A percentile compares a stretch with the other conserved stretches of the same genome.
phyloP scores from a whole-genome alignment of 2,888 invertebrate species.

The Micropterix aruncella region DNA sequence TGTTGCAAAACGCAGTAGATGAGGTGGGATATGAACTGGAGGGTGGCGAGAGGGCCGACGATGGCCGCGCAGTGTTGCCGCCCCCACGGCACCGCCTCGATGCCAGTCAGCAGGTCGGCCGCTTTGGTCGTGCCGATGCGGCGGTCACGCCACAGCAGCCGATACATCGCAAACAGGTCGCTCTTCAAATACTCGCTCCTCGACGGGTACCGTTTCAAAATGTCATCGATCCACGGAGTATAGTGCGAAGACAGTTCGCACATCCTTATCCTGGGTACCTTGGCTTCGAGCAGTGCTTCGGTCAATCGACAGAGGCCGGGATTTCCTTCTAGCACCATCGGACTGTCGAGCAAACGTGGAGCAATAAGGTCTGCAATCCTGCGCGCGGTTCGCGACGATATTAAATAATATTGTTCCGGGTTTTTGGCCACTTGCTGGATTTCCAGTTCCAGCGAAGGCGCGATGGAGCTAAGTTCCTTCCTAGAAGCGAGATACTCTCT shows the following conservation, averaged over 20 bases:
- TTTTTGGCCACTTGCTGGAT: neutral
- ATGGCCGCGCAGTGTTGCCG: constrained; percentile 41
- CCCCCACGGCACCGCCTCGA: constrained; percentile 27
- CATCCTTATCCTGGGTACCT: neutral
- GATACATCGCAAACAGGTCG: constrained; percentile 44
- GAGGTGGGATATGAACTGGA: constrained; percentile 45
- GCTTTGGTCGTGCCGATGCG: constrained; percentile 39
- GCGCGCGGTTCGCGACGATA: neutral
- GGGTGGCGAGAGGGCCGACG: constrained; percentile 41
- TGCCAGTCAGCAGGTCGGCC: constrained; percentile 32
- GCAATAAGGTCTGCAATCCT: neutral
- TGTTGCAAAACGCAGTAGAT: constrained; percentile 25
- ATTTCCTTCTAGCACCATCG: neutral
- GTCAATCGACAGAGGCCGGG: neutral
- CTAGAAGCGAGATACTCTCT: too few species aligned
- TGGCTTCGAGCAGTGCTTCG: neutral
- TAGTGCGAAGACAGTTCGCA: neutral
- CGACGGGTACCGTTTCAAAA: constrained; percentile 24
- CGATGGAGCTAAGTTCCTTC: neutral
- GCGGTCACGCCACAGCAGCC: constrained; percentile 41
- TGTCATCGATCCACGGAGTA: constrained; percentile 15
- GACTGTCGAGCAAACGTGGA: neutral
- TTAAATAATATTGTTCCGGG: neutral
- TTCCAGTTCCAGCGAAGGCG: neutral
- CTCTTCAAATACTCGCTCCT: constrained; percentile 30